Conservation (phyloP, 1,140 invertebrate genomes). For the Agrilus planipennis region DNA sequence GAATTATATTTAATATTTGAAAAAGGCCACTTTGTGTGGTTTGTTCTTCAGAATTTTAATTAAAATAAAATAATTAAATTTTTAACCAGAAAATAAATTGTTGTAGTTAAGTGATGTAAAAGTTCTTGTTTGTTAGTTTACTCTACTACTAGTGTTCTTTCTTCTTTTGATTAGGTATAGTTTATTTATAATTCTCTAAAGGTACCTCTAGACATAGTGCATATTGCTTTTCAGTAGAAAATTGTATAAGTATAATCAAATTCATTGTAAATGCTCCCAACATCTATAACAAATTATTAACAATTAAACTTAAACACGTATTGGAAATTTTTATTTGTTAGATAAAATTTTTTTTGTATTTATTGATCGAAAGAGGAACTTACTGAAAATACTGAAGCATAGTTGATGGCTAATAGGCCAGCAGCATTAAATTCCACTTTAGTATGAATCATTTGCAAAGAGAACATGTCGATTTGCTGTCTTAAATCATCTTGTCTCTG, state of each 20-base stretch:
- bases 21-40: no score
- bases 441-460: conserved; percentile 20
- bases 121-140: no score
- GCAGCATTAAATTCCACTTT: conserved; percentile 19
- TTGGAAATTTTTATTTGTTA: conserved; percentile 1
- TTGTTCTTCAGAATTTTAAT: no score
- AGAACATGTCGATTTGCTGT: conserved; percentile 23
- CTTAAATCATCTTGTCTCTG: conserved; percentile 16
- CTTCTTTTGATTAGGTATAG: no score
- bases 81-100: no score
- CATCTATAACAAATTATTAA: conserved; percentile 19
- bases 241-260: conserved; percentile 20
- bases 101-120: no score
- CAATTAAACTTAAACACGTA: conserved; percentile 1
- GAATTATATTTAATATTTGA: no score
- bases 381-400: conserved; percentile 18
- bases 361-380: background rate
- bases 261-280: conserved; percentile 20
- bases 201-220: no score
- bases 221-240: no score
- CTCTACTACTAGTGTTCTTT: no score
- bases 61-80: no score
- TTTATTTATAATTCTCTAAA: no score
- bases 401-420: conserved; percentile 21
- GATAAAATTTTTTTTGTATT: background rate